Evolutionary conservation across 1,140 invertebrate genomes (phyloP).

Genomic region (Diachasma alloeum): DNA sequence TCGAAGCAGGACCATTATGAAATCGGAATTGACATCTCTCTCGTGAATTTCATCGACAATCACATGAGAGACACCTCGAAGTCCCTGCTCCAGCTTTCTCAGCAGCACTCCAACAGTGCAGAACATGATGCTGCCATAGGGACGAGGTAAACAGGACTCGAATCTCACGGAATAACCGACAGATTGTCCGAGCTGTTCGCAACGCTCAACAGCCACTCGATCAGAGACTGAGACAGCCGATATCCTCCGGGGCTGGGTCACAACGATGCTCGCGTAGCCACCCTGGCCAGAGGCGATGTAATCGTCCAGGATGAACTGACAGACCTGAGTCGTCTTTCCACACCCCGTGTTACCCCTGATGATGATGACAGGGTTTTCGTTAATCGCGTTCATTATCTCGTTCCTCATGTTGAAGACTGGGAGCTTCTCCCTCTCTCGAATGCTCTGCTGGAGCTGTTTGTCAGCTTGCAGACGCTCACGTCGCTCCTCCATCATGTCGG

Average conservation of each 20-base stretch:
- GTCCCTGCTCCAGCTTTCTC: constrained; percentile 86
- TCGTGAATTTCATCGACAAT: constrained; percentile 98
- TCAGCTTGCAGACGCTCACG: constrained; percentile 74
- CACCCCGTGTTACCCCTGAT: constrained; percentile 95
- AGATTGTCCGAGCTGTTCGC: constrained; percentile 83
- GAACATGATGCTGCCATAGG: constrained; percentile 92
- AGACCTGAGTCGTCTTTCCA: constrained; percentile 88
- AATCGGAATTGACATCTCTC: constrained; percentile 95
- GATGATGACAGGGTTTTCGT: constrained; percentile 86
- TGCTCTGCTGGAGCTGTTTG: constrained; percentile 68
- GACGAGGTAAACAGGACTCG: constrained; percentile 86
- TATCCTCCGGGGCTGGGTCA: constrained; percentile 94
- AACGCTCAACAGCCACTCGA: constrained; percentile 86
- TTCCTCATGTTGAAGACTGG: constrained; percentile 80
- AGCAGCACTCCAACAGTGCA: constrained; percentile 94
- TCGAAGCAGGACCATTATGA: constrained; percentile 90
- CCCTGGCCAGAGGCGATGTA: constrained; percentile 87
- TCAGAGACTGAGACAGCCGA: constrained; percentile 95
- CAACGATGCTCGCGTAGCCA: constrained; percentile 85
- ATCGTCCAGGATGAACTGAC: constrained; percentile 96
- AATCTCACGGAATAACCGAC: constrained; percentile 94
- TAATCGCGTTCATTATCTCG: constrained; percentile 83
- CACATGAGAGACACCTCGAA: constrained; percentile 89
- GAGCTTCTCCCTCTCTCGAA: constrained; percentile 74
- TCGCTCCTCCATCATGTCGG: constrained; percentile 74